A percentile compares a stretch with the other conserved stretches of the same genome.
phyloP scores from a whole-genome alignment of 2,888 invertebrate genomes.

The Eristalis tenax region DNA sequence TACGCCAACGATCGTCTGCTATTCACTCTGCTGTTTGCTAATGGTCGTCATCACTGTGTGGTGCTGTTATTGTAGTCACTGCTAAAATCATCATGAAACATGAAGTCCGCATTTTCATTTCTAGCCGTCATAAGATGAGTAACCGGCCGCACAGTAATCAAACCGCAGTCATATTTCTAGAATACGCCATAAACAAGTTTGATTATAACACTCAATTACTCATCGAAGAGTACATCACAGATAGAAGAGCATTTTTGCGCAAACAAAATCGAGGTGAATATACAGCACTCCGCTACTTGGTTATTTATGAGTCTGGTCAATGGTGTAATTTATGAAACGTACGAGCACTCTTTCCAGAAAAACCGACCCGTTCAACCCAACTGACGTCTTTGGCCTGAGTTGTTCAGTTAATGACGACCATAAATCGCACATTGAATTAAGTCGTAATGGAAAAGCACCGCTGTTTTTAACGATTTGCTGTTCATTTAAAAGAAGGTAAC shows the following conservation, averaged over 20 bases:
- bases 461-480: conserved; percentile 34
- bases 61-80: background rate
- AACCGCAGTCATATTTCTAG: conserved; percentile 57
- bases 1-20: conserved; percentile 45
- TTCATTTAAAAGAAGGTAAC: conserved; percentile 19
- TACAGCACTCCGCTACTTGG: conserved; percentile 30
- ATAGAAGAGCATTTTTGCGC: conserved; percentile 34
- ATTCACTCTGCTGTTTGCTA: conserved; percentile 17
- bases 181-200: conserved; percentile 61
- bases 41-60: conserved; percentile 37
- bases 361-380: background rate
- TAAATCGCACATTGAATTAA: conserved; percentile 67
- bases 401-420: conserved; percentile 38
- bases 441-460: conserved; percentile 44
- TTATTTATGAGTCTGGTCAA: conserved; percentile 55
- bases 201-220: conserved; percentile 70
- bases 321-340: conserved; percentile 55
- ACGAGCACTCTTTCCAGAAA: conserved; percentile 5
- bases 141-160: conserved; percentile 37
- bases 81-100: conserved; percentile 28
- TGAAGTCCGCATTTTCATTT: conserved; percentile 22
- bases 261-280: conserved; percentile 60
- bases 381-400: conserved; percentile 41
- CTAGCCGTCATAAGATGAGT: background rate
- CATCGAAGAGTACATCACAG: conserved; percentile 38